These are phyloP conservation scores for Coreoperca whiteheadi DNA, from an alignment of 2,113 vertebrate species.

Conservation along the genomic window DNA sequence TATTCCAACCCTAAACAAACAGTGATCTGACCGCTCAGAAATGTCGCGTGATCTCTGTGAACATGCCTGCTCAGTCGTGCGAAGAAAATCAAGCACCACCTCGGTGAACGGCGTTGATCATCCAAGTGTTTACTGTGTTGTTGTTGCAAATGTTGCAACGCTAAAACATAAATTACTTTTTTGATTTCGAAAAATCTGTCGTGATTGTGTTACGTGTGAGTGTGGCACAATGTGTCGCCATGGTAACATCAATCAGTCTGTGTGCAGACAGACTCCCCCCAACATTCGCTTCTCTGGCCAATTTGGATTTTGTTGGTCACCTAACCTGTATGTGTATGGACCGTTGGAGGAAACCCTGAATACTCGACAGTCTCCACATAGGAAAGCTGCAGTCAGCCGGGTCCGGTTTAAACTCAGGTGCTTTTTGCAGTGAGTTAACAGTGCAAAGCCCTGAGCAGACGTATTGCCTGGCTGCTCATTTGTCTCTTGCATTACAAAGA, in stretches of 20 bases:
- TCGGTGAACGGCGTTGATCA: not conserved
- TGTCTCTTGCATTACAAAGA: not conserved
- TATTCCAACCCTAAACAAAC: conserved; percentile 74
- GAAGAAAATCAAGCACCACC: not conserved
- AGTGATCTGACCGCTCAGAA: conserved; percentile 62
- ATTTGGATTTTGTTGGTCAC: not conserved
- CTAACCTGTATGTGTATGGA: not conserved
- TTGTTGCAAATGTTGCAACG: not conserved
- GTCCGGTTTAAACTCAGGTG: not conserved
- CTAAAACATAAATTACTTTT: no score
- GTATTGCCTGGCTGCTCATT: not conserved
- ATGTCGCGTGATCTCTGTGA: conserved; percentile 46
- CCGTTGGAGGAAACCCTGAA: conserved; percentile 1
- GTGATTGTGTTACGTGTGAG: no score
- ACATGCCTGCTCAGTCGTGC: not conserved
- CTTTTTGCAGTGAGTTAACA: not conserved
- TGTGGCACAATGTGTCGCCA: no score
- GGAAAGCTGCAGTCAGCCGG: not conserved
- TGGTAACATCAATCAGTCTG: no score
- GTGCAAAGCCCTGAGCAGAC: not conserved
- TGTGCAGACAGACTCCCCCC: no score
- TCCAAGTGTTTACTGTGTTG: not conserved
- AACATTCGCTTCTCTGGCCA: not conserved
- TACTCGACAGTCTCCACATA: not conserved
- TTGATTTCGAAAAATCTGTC: no score